phyloP scores from a whole-genome alignment of 2,888 invertebrate species.

The Cancer borealis region DNA sequence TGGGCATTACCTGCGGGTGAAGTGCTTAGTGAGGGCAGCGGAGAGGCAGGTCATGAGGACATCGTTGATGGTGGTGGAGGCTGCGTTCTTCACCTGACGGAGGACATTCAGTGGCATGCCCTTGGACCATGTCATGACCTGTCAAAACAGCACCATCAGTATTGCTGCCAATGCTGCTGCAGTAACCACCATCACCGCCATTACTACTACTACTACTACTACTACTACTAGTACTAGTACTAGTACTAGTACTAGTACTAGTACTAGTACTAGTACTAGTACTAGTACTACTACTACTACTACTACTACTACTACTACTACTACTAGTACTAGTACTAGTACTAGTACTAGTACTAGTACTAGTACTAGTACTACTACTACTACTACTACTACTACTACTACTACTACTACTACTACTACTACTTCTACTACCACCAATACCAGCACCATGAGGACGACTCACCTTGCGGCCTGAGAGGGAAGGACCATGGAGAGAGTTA shows the following conservation, averaged over 20 bases:
- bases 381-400: neutral
- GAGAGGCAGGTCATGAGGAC: slow-evolving; percentile 75
- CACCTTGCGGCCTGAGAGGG: slow-evolving; percentile 71
- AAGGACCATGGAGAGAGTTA: slow-evolving; percentile 67
- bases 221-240: neutral
- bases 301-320: neutral
- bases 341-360: neutral
- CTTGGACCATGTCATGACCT: slow-evolving; percentile 61
- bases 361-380: neutral
- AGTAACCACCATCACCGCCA: neutral
- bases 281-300: neutral
- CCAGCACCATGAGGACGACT: neutral
- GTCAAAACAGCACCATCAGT: neutral
- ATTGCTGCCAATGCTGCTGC: neutral
- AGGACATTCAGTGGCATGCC: slow-evolving; percentile 56
- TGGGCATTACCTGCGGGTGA: slow-evolving; percentile 53
- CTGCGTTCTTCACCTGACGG: slow-evolving; percentile 53
- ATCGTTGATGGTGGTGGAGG: slow-evolving; percentile 72
- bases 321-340: neutral
- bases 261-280: neutral
- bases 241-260: neutral
- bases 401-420: neutral
- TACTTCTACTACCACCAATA: neutral
- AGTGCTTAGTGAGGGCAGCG: slow-evolving; percentile 66
- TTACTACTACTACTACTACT: neutral